Percentiles rank a stretch among this genome's conserved stretches.
These are phyloP conservation scores for Watsonalla cultraria DNA, from an alignment of 2,888 invertebrate species.

Conservation along the genomic window DNA sequence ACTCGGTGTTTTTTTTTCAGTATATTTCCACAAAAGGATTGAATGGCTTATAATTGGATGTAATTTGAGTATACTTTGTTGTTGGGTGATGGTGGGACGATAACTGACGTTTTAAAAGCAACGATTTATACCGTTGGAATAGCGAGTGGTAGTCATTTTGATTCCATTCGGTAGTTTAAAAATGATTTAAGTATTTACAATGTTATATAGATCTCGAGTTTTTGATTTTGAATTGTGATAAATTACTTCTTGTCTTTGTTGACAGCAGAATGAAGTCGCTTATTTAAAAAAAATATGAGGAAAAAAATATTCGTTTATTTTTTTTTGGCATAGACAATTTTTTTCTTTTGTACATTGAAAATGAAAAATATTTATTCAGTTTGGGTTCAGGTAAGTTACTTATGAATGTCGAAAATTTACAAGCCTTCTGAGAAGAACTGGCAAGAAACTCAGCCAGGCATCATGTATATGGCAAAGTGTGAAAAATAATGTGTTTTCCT, in stretches of 20 bases:
- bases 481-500: no score
- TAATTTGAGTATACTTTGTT: constrained; percentile 74
- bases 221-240: constrained; percentile 51
- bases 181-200: constrained; percentile 52
- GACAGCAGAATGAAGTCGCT: constrained; percentile 22
- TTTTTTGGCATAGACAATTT: neutral
- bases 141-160: constrained; percentile 51
- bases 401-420: no score
- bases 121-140: constrained; percentile 60
- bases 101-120: constrained; percentile 57
- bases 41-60: constrained; percentile 77
- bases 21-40: constrained; percentile 64
- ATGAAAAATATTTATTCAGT: no score
- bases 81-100: constrained; percentile 55
- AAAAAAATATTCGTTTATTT: no score
- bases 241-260: constrained; percentile 47
- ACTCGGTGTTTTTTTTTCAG: constrained; percentile 54
- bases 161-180: constrained; percentile 53
- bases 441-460: no score
- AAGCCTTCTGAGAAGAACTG: no score
- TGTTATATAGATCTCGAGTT: constrained; percentile 31
- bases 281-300: constrained; percentile 15
- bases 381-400: no score
- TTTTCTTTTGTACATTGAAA: no score
- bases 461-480: no score